Evolutionary conservation across 2,113 vertebrate genomes (phyloP).

Genomic region (Chaetodon auriga): DNA sequence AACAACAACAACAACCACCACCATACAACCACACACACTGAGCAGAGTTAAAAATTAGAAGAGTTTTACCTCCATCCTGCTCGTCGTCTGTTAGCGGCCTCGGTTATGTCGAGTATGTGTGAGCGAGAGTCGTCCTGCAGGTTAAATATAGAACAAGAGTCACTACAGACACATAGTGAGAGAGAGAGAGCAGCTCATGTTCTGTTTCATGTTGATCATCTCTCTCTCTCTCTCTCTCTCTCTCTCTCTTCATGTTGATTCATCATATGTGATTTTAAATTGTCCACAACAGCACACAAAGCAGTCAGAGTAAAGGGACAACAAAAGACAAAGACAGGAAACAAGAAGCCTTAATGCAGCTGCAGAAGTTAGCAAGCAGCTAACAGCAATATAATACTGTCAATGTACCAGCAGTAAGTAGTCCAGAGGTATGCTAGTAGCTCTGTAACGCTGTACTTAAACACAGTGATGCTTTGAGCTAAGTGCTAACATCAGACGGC

Average conservation of each 20-base stretch:
- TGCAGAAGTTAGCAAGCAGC: neutral
- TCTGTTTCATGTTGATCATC: constrained; percentile 62
- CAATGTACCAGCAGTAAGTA: too few relatives aligned
- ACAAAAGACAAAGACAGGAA: neutral
- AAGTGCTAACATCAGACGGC: too few relatives aligned
- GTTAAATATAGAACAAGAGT: constrained; percentile 72
- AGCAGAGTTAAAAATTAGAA: constrained; percentile 33
- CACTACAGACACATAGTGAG: constrained; percentile 20
- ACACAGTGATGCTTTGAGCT: too few relatives aligned
- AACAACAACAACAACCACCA: neutral
- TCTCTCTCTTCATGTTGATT: neutral
- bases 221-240: neutral
- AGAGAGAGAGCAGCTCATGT: constrained; percentile 41
- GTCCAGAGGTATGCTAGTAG: too few relatives aligned
- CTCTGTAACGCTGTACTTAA: too few relatives aligned
- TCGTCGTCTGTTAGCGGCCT: constrained; percentile 35
- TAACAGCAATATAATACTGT: neutral
- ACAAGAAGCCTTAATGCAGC: neutral
- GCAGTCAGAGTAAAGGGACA: neutral
- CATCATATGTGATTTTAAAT: neutral
- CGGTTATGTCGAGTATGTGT: constrained; percentile 62
- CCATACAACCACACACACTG: neutral
- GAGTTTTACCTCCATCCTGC: constrained; percentile 78
- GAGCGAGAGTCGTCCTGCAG: constrained; percentile 38
- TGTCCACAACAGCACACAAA: neutral